These are phyloP conservation scores for Lycia hirtaria DNA, from an alignment of 2,888 invertebrate genomes.

Conservation along the genomic window DNA sequence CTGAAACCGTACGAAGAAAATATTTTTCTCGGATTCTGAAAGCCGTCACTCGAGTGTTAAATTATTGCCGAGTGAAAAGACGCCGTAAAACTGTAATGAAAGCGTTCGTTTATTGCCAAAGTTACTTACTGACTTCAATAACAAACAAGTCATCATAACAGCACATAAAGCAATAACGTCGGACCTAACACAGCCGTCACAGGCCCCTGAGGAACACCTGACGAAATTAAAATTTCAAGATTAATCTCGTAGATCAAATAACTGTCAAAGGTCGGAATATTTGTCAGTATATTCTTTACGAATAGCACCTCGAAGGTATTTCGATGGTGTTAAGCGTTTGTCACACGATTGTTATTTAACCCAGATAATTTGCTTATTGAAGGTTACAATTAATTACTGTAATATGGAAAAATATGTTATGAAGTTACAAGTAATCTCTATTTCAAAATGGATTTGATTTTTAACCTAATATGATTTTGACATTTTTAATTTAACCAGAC, in stretches of 20 bases:
- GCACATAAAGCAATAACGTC: conserved; percentile 10
- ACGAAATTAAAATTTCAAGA: conserved; percentile 25
- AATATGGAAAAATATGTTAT: not conserved
- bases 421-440: not conserved
- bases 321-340: conserved; percentile 1
- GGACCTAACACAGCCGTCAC: conserved; percentile 18
- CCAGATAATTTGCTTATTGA: not conserved
- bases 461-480: no score
- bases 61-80: conserved; percentile 53
- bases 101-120: conserved; percentile 47
- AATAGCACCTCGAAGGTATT: not conserved
- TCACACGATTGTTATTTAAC: not conserved
- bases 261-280: conserved; percentile 36
- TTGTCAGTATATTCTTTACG: not conserved
- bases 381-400: not conserved
- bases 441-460: no score
- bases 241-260: conserved; percentile 37
- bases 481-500: no score
- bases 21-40: conserved; percentile 52
- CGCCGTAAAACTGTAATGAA: conserved; percentile 64
- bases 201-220: conserved; percentile 11
- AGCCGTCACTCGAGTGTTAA: conserved; percentile 41
- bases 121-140: conserved; percentile 21
- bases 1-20: conserved; percentile 43
- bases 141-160: conserved; percentile 10